Conservation (phyloP, 2,113 vertebrate genomes). For the Nycticorax nycticorax region DNA sequence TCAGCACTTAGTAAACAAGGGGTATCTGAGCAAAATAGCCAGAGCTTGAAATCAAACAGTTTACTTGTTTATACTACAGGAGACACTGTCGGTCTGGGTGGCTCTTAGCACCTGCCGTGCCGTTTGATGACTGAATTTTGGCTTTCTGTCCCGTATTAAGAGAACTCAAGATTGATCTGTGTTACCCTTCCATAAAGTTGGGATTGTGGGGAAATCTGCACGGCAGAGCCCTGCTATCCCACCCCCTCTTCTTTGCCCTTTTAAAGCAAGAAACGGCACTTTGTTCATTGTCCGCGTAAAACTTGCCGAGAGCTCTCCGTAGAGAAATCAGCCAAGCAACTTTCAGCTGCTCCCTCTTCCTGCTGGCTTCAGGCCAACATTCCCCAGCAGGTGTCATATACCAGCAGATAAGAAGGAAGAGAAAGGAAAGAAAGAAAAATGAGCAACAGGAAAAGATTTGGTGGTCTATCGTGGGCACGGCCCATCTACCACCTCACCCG, state of each 20-base stretch:
- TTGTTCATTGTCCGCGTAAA: conserved; percentile 40
- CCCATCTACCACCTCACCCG: not conserved
- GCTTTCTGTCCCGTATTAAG: not conserved
- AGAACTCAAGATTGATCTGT: not conserved
- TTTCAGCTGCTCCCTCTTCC: conserved; percentile 64
- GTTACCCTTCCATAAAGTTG: not conserved
- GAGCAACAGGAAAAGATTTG: not conserved
- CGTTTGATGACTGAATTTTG: conserved; percentile 16
- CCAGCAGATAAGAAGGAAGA: conserved; percentile 47
- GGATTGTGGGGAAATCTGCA: not conserved
- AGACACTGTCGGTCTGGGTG: conserved; percentile 26
- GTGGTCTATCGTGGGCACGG: not conserved
- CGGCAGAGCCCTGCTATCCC: not conserved
- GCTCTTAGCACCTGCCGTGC: conserved; percentile 56
- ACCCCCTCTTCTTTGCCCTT: not conserved
- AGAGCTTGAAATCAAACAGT: conserved; percentile 55
- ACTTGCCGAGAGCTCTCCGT: not conserved
- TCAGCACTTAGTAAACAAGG: conserved; percentile 57
- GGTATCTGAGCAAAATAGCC: conserved; percentile 44
- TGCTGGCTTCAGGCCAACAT: conserved; percentile 58
- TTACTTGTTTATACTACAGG: conserved; percentile 46
- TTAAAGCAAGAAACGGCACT: conserved; percentile 37
- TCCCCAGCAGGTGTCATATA: conserved; percentile 70
- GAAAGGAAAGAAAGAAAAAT: not conserved
- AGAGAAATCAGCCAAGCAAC: conserved; percentile 46